These are phyloP conservation scores for Ophioninae sp. DNA, from an alignment of 2,888 invertebrate species.

Conservation along the genomic window DNA sequence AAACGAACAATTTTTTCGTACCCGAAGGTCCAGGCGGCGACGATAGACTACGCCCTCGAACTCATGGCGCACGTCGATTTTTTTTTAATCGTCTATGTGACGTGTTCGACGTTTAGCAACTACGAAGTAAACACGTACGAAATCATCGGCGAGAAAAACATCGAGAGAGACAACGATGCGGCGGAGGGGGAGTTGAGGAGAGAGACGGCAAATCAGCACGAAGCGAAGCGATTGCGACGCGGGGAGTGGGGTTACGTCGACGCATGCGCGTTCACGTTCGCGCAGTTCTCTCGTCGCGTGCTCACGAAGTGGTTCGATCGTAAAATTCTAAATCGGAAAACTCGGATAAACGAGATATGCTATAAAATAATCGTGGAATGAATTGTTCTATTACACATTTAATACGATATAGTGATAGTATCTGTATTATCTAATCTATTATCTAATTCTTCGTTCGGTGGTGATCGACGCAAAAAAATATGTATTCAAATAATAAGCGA, in stretches of 20 bases:
- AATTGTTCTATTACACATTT: too few relatives aligned
- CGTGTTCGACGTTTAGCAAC: conserved; percentile 33
- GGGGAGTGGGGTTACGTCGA: background rate
- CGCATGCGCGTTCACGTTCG: background rate
- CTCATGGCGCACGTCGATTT: background rate
- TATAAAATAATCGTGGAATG: too few relatives aligned
- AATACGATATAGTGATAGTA: too few relatives aligned
- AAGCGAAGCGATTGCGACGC: background rate
- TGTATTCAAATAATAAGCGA: too few relatives aligned
- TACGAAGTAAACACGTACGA: conserved; percentile 19
- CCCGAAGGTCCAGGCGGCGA: background rate
- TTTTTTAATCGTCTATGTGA: conserved; percentile 44
- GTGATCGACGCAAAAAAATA: too few relatives aligned
- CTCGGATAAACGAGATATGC: too few relatives aligned
- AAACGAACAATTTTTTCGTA: conserved; percentile 15
- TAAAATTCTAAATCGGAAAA: too few relatives aligned
- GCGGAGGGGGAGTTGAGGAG: background rate
- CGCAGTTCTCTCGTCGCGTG: background rate
- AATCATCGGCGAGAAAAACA: conserved; percentile 45
- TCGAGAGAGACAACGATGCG: conserved; percentile 9
- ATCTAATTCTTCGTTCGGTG: too few relatives aligned
- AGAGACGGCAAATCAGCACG: background rate
- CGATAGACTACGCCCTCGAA: conserved; percentile 30
- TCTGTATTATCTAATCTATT: too few relatives aligned
- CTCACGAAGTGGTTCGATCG: background rate